These are phyloP conservation scores for Protobothrops mucrosquamatus DNA, from an alignment of 2,113 vertebrate genomes.

Conservation along the genomic window DNA sequence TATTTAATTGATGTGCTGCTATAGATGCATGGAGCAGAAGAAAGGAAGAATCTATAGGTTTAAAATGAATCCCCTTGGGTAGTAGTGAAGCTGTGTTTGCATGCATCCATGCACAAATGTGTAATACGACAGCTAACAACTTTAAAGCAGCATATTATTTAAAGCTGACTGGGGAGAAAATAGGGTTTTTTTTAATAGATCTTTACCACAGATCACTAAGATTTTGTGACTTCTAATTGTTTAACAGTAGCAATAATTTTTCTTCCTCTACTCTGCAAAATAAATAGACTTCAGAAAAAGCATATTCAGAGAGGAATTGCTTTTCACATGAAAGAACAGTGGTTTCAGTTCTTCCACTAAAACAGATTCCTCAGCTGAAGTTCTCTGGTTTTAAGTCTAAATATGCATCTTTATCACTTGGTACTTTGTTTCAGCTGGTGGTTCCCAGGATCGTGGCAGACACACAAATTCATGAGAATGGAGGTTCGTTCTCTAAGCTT, in stretches of 20 bases:
- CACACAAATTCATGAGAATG: not conserved
- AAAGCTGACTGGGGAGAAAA: not conserved
- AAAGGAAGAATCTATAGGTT: not conserved
- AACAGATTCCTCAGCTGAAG: not conserved
- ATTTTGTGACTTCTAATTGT: not conserved
- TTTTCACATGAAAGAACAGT: not conserved
- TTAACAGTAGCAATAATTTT: not conserved
- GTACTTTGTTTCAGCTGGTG: not conserved
- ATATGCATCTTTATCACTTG: not conserved
- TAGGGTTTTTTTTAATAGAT: not conserved
- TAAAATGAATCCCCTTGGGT: not conserved
- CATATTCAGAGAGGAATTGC: not conserved
- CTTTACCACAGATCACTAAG: not conserved
- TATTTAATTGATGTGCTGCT: not conserved
- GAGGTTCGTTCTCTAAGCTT: not conserved
- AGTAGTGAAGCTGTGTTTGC: not conserved
- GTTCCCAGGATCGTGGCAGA: not conserved
- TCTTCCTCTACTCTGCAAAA: not conserved
- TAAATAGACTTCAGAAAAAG: not conserved
- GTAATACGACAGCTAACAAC: not conserved
- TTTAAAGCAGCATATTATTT: not conserved
- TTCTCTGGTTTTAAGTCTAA: not conserved
- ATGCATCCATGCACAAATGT: not conserved
- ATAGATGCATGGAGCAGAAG: not conserved
- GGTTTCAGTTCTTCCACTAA: not conserved